Evolutionary conservation across 2,113 vertebrate species (phyloP).

Genomic region (Elaphurus davidianus): DNA sequence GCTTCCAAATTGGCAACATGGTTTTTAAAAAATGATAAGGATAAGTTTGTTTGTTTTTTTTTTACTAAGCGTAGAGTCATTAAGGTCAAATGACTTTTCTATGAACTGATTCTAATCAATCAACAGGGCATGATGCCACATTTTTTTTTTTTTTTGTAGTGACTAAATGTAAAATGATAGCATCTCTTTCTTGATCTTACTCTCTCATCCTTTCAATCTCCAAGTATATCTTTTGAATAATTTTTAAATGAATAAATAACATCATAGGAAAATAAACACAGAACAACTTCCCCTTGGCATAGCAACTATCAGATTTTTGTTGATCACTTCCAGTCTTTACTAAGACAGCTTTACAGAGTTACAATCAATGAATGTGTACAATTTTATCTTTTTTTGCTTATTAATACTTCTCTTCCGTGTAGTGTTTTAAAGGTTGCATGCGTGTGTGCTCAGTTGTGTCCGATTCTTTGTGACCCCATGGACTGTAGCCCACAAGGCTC

Average conservation of each 20-base stretch:
- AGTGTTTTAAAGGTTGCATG: background rate
- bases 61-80: conserved; percentile 9
- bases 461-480: background rate
- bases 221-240: background rate
- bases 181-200: conserved; percentile 34
- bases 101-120: conserved; percentile 71
- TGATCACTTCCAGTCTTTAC: background rate
- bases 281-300: background rate
- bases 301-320: background rate
- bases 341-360: background rate
- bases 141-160: background rate
- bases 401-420: background rate
- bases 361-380: background rate
- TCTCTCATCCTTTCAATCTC: background rate
- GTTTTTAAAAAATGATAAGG: background rate
- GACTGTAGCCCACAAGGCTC: background rate
- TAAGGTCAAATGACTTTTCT: conserved; percentile 58
- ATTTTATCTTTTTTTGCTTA: conserved; percentile 4
- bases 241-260: conserved; percentile 10
- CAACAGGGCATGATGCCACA: background rate
- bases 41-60: conserved; percentile 45
- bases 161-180: conserved; percentile 57
- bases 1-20: background rate
- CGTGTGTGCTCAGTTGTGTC: background rate
- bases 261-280: conserved; percentile 1